Conservation (phyloP, 2,113 vertebrate genomes). For the Phodopus roborovskii region DNA sequence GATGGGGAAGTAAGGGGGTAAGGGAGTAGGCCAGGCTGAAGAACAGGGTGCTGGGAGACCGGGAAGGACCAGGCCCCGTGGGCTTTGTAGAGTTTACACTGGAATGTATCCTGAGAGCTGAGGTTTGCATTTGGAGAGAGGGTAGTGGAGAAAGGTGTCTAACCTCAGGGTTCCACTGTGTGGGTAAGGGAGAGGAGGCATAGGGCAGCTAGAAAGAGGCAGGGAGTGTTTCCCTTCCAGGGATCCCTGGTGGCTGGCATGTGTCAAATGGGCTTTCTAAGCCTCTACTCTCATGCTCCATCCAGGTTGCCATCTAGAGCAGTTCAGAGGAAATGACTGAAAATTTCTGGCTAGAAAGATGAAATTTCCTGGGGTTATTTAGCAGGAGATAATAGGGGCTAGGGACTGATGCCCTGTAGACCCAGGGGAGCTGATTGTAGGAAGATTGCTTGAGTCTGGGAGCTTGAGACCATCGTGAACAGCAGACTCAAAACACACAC, state of each 20-base stretch:
- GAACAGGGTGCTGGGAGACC: background rate
- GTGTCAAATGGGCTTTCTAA: slow-evolving; percentile 41
- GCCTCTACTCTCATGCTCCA: background rate
- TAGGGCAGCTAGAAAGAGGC: background rate
- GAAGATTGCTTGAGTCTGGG: background rate
- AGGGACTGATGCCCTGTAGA: background rate
- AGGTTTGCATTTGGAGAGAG: slow-evolving; percentile 2
- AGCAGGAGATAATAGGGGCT: background rate
- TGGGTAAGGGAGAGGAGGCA: background rate
- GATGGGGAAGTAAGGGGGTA: slow-evolving; percentile 53
- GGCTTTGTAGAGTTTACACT: background rate
- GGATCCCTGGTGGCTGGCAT: background rate
- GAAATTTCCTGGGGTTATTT: slow-evolving; percentile 14
- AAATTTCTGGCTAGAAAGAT: background rate
- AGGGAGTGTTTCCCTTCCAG: background rate
- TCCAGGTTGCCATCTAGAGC: background rate
- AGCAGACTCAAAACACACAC: background rate
- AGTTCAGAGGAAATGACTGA: background rate
- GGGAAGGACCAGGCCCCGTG: background rate
- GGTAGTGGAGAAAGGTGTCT: slow-evolving; percentile 19
- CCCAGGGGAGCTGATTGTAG: background rate
- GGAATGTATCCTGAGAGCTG: background rate
- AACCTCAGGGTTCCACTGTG: slow-evolving; percentile 41
- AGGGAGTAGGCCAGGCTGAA: slow-evolving; percentile 39
- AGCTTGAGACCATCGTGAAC: background rate